Conservation (phyloP, 2,113 vertebrate genomes). For the Patagioenas fasciata region DNA sequence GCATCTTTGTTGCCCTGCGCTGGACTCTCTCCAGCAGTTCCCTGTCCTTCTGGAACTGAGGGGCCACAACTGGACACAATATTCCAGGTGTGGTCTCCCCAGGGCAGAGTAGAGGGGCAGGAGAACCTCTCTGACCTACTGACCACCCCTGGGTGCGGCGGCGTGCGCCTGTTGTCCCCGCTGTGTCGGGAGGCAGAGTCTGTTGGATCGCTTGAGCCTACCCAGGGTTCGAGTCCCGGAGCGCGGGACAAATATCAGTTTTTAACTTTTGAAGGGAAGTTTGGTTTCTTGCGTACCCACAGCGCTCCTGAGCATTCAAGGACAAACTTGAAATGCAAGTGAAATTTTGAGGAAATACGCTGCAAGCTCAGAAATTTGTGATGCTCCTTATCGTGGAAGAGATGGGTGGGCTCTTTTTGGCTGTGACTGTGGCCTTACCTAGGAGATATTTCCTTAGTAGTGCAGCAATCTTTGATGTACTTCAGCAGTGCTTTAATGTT, state of each 20-base stretch:
- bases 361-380: neutral
- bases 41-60: too few relatives aligned
- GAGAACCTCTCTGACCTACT: too few relatives aligned
- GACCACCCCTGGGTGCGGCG: too few relatives aligned
- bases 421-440: neutral
- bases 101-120: too few relatives aligned
- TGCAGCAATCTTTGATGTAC: neutral
- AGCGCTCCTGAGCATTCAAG: neutral
- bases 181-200: too few relatives aligned
- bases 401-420: neutral
- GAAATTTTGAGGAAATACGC: neutral
- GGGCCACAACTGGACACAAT: too few relatives aligned
- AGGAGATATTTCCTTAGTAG: neutral
- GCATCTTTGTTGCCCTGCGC: too few relatives aligned
- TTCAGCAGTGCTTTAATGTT: neutral
- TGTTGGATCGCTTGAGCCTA: too few relatives aligned
- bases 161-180: too few relatives aligned
- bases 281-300: neutral
- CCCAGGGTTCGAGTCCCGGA: too few relatives aligned
- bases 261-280: neutral
- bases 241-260: neutral
- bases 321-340: neutral
- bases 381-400: neutral
- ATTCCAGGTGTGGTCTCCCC: too few relatives aligned
- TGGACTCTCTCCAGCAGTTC: too few relatives aligned